phyloP scores from a whole-genome alignment of 2,888 invertebrate genomes.

The Eilema griseolum region DNA sequence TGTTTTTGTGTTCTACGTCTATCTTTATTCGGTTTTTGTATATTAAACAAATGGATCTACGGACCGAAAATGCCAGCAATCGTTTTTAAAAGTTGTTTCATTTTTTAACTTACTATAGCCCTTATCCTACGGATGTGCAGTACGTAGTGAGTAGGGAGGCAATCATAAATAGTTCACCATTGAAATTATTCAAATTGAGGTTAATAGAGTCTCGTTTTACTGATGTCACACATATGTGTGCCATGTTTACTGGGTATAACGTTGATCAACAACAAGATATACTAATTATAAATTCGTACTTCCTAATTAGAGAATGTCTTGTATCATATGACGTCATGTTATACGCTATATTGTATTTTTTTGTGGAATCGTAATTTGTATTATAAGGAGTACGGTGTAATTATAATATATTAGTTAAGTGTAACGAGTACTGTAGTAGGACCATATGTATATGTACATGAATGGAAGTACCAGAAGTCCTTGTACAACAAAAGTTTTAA shows the following conservation, averaged over 20 bases:
- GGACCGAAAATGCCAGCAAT: constrained; percentile 23
- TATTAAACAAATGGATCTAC: constrained; percentile 9
- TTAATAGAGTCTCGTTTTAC: constrained; percentile 82
- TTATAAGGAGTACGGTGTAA: constrained; percentile 16
- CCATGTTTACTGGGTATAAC: constrained; percentile 78
- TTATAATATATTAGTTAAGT: constrained; percentile 22
- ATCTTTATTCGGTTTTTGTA: neutral
- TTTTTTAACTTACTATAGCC: constrained; percentile 67
- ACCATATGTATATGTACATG: constrained; percentile 38
- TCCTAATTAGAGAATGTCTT: constrained; percentile 66
- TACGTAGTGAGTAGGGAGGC: constrained; percentile 73
- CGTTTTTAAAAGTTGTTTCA: constrained; percentile 60
- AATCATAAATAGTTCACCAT: constrained; percentile 80
- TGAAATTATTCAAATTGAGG: constrained; percentile 84
- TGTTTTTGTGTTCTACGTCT: constrained; percentile 31
- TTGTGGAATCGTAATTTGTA: constrained; percentile 26
- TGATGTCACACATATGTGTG: constrained; percentile 84
- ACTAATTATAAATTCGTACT: constrained; percentile 68
- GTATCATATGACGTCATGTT: constrained; percentile 55
- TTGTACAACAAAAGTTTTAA: constrained; percentile 56
- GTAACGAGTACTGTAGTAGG: constrained; percentile 20
- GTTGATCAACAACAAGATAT: constrained; percentile 77
- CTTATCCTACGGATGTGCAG: constrained; percentile 80
- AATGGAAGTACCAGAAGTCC: constrained; percentile 53
- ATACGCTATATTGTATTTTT: constrained; percentile 54